Evolutionary conservation across 2,797 vertebrate genomes (phyloP).

Genomic region (Oryzias sinensis): DNA sequence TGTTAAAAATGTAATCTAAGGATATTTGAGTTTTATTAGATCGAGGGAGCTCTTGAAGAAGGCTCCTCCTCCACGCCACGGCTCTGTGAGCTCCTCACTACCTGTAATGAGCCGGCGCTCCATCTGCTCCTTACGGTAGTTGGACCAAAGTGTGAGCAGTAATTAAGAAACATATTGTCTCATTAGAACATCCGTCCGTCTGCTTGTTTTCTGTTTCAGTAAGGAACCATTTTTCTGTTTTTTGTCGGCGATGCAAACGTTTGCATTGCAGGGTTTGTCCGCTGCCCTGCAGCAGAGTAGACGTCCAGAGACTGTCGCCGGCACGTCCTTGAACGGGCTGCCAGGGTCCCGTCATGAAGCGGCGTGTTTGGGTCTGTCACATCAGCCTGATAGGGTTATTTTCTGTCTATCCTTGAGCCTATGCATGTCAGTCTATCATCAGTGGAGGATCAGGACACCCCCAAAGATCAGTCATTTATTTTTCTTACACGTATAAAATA

Average conservation of each 20-base stretch:
- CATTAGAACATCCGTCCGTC: constrained; percentile 9
- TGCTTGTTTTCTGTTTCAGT: constrained; percentile 1
- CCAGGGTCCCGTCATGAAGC: constrained; percentile 14
- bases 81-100: constrained; percentile 14
- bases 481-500: constrained; percentile 13
- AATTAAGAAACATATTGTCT: constrained; percentile 39
- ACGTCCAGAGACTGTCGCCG: constrained; percentile 11
- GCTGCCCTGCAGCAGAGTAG: constrained; percentile 30
- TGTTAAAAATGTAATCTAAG: no score
- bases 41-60: no score
- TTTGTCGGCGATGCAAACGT: constrained; percentile 13
- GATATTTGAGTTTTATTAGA: no score
- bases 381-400: constrained; percentile 16
- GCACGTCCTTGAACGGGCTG: constrained; percentile 32
- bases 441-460: constrained; percentile 34
- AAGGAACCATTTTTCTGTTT: constrained; percentile 9
- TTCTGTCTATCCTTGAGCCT: constrained; percentile 22
- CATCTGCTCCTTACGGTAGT: constrained; percentile 25
- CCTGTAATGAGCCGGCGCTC: constrained; percentile 4
- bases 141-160: constrained; percentile 39
- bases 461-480: constrained; percentile 36
- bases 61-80: no score
- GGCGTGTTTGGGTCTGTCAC: constrained; percentile 25
- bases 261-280: background rate
- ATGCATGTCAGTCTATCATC: constrained; percentile 11